Conservation (phyloP, 1,140 invertebrate species). For the Nebria ingens region DNA sequence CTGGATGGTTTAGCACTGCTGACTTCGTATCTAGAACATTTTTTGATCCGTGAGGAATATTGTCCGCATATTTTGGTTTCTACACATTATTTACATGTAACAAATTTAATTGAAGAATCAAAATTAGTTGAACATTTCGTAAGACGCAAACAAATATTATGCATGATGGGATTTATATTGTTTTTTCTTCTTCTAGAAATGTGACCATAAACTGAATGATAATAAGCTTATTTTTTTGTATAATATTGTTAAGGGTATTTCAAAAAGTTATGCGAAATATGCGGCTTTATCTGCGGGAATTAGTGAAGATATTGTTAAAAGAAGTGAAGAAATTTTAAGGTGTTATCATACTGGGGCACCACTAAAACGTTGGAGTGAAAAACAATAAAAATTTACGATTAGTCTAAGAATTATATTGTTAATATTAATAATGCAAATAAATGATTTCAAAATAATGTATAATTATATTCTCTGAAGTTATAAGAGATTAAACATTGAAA, state of each 20-base stretch:
- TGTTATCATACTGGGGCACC: too few species aligned
- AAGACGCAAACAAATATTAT: neutral
- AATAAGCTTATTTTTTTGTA: neutral
- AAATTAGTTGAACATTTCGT: slow-evolving; percentile 48
- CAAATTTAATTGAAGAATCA: slow-evolving; percentile 45
- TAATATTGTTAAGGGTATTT: neutral
- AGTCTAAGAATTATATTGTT: too few species aligned
- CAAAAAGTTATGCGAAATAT: neutral
- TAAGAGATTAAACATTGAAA: too few species aligned
- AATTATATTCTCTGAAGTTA: too few species aligned
- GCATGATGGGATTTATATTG: neutral
- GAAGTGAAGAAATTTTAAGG: neutral
- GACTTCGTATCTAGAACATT: slow-evolving; percentile 50
- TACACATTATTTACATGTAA: slow-evolving; percentile 63
- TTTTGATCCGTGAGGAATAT: slow-evolving; percentile 40
- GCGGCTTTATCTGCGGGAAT: neutral
- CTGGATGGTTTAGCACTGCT: slow-evolving; percentile 63
- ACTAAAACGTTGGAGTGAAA: neutral
- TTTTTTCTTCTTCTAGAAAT: neutral
- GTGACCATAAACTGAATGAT: neutral
- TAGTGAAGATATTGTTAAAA: neutral
- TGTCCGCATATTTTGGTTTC: slow-evolving; percentile 68
- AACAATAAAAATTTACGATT: slow-evolving; percentile 9
- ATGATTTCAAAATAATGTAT: too few species aligned
- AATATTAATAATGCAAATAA: too few species aligned